Base-by-base conservation (phyloP, 2,797 vertebrate genomes). In the Sebastes oblongus region DNA sequence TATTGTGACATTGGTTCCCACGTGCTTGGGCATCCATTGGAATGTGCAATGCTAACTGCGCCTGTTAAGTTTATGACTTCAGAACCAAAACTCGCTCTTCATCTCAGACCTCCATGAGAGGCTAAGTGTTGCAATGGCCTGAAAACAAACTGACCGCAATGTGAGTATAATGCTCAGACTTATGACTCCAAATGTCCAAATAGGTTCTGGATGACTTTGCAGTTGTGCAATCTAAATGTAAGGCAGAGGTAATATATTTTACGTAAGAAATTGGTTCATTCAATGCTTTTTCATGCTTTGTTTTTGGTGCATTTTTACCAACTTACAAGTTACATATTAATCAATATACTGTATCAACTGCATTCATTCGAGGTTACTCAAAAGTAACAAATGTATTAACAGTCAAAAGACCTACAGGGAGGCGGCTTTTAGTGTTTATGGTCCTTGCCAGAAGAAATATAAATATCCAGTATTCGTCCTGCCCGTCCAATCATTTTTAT, bases 21-120 rank as follows among this genome's bases (percentile, higher is more conserved):
- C 36, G 12, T 85, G 84, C 81, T 90, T 87, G 73, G 79, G 54
- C 72, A 81, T 75, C 73, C 73, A 20, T 50, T 71, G 73, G 83
- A 89, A 89, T 83, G 86, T 30, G 50, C 61, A 72, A 74, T 61
- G 72, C 74, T 80, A 88, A 73, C 73, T 75, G 72, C 11, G 83
- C 54, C 69, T 70, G 70, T 50, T 68, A 77, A 78, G 73, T 82
- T 84, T 60, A 80, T 77, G 75, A 80, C 82, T 82, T 77, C 50
- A 69, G 69, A 76, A 61, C 25, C 65, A 34, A 75, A 88, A 83
- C 69, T 80, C 6, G 32, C 80, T 70, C 42, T 78, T 83, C 4
- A 68, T 80, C 24, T 18, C 50, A 84, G 88, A 91, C 87, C 83
- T 91, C 87, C 86, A 55, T 64, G 88, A 79, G 73, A 87, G 88